A percentile compares a stretch with the other conserved stretches of the same genome.
phyloP scores from a whole-genome alignment of 2,113 vertebrate species.

The Phalacrocorax brasilianus region DNA sequence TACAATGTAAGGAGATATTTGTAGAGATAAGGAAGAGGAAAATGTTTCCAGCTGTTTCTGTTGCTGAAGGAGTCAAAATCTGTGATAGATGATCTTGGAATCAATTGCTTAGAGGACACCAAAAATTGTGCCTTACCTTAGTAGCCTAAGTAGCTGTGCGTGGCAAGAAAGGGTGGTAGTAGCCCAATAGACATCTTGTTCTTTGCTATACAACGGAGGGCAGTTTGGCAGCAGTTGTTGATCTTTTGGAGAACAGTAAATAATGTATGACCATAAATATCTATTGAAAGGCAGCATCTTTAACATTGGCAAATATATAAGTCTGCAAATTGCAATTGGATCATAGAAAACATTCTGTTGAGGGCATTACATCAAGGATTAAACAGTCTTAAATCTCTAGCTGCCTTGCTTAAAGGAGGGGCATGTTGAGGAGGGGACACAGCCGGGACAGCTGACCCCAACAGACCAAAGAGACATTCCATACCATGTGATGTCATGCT shows the following conservation, averaged over 20 bases:
- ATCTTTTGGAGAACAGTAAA: neutral
- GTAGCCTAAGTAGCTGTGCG: neutral
- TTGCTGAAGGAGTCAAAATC: neutral
- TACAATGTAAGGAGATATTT: neutral
- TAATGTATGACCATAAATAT: neutral
- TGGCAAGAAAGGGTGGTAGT: neutral
- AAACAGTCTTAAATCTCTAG: neutral
- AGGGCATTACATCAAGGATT: neutral
- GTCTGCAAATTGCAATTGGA: neutral
- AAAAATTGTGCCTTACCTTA: neutral
- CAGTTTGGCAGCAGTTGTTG: neutral
- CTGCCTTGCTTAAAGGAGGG: neutral
- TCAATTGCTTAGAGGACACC: neutral
- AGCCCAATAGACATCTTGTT: too few species aligned
- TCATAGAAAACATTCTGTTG: neutral
- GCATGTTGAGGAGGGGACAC: neutral
- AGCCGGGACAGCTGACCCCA: neutral
- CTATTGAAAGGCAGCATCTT: neutral
- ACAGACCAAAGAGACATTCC: neutral
- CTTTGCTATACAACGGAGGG: neutral
- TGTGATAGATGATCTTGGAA: neutral
- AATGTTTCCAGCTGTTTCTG: neutral
- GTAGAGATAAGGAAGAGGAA: neutral
- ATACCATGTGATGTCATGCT: neutral
- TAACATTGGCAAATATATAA: neutral